Conservation (phyloP, 2,113 vertebrate genomes). For the Ceyx melanurus region DNA sequence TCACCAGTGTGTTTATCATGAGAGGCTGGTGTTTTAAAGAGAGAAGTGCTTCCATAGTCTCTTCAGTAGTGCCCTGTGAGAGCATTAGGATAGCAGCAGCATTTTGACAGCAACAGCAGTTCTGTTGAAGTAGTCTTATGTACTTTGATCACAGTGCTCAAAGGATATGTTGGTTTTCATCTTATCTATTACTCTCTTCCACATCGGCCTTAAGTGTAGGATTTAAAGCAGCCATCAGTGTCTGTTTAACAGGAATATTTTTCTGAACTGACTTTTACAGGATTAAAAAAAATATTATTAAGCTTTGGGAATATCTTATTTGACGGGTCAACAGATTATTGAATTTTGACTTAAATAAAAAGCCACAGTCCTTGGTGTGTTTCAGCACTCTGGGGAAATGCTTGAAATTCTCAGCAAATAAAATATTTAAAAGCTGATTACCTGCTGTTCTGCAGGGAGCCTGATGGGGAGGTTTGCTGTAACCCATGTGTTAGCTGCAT, state of each 20-base stretch:
- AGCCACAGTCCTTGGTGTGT: slow-evolving; percentile 28
- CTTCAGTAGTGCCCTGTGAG: not conserved
- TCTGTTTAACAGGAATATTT: slow-evolving; percentile 19
- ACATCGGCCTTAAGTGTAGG: not conserved
- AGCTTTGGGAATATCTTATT: slow-evolving; percentile 32
- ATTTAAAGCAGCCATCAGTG: slow-evolving; percentile 21
- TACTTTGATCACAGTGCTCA: slow-evolving; percentile 29
- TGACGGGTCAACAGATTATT: slow-evolving; percentile 59
- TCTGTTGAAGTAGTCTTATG: not conserved
- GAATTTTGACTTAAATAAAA: slow-evolving; percentile 31
- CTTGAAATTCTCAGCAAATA: slow-evolving; percentile 53
- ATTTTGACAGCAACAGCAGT: slow-evolving; percentile 10
- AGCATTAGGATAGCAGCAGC: not conserved
- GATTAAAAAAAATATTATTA: slow-evolving; percentile 39
- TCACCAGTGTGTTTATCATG: not conserved
- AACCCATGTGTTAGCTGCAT: not conserved
- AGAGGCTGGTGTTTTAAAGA: not conserved
- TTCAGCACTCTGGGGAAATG: not conserved
- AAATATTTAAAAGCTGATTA: slow-evolving; percentile 61
- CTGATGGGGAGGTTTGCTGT: not conserved
- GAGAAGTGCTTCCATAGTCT: not conserved
- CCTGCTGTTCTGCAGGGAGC: slow-evolving; percentile 19
- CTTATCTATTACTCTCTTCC: slow-evolving; percentile 28
- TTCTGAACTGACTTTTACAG: slow-evolving; percentile 24
- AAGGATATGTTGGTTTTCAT: slow-evolving; percentile 1